Conservation (phyloP, 1,140 invertebrate species). For the Bombus huntii region DNA sequence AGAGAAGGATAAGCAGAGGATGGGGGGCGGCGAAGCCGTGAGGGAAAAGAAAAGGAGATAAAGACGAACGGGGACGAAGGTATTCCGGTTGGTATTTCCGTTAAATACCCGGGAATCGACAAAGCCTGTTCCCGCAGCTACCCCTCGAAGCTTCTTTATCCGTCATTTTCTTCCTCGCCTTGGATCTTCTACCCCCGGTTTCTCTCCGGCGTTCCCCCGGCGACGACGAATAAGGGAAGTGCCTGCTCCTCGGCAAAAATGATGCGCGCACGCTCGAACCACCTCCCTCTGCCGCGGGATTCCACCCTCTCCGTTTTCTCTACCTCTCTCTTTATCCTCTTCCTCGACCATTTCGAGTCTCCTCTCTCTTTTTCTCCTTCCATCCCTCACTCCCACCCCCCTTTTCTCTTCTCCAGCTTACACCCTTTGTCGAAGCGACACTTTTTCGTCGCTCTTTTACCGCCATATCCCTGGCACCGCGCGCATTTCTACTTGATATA, state of each 20-base stretch:
- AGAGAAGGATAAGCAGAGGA: not conserved
- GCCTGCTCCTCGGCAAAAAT: slow-evolving; percentile 65
- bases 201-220: slow-evolving; percentile 60
- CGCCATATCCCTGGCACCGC: slow-evolving; percentile 55
- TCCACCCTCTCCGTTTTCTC: slow-evolving; percentile 8
- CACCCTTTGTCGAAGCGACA: slow-evolving; percentile 63
- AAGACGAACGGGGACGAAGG: slow-evolving; percentile 57
- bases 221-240: slow-evolving; percentile 70
- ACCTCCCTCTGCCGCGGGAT: slow-evolving; percentile 33
- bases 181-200: slow-evolving; percentile 57
- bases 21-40: not conserved
- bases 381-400: not conserved
- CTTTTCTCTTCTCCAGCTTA: slow-evolving; percentile 50
- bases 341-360: not conserved
- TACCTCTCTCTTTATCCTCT: slow-evolving; percentile 32
- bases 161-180: slow-evolving; percentile 67
- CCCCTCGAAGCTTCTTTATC: slow-evolving; percentile 63
- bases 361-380: slow-evolving; percentile 35
- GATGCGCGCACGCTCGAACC: slow-evolving; percentile 70
- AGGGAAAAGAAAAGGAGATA: slow-evolving; percentile 43
- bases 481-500: slow-evolving; percentile 62
- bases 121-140: slow-evolving; percentile 68
- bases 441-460: slow-evolving; percentile 68
- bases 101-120: slow-evolving; percentile 75
- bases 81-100: slow-evolving; percentile 74